phyloP scores from a whole-genome alignment of 2,888 invertebrate genomes.

The Embidobia sp. region DNA sequence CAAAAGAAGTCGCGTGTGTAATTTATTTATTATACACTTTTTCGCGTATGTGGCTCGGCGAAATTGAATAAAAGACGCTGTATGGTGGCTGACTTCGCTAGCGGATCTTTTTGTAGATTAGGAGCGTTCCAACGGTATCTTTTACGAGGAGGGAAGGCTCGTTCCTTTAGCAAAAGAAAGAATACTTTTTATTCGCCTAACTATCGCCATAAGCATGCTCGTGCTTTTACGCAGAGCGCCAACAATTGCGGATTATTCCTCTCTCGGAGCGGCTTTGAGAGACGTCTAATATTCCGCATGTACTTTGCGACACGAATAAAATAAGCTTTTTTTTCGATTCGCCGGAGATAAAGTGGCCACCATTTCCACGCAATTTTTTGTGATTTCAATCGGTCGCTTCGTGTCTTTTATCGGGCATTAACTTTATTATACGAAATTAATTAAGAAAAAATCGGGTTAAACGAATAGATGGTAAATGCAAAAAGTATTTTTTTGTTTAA shows the following conservation, averaged over 20 bases:
- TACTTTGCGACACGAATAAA: constrained; percentile 37
- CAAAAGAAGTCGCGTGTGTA: constrained; percentile 11
- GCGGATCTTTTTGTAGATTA: constrained; percentile 43
- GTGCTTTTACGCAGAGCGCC: constrained; percentile 42
- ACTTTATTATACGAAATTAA: no score
- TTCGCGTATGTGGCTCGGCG: constrained; percentile 5
- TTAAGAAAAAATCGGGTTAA: no score
- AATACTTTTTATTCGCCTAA: constrained; percentile 49
- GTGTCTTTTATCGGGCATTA: no score
- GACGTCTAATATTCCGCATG: constrained; percentile 46
- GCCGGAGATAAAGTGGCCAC: constrained; percentile 24
- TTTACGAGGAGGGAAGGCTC: constrained; percentile 35
- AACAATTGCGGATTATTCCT: constrained; percentile 56
- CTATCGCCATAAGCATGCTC: constrained; percentile 42
- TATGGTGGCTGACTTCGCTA: constrained; percentile 34
- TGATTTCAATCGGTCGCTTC: background rate
- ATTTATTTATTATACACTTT: constrained; percentile 43
- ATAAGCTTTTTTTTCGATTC: constrained; percentile 36
- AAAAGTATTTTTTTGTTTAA: no score
- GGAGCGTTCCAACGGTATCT: constrained; percentile 29
- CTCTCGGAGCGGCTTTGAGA: constrained; percentile 27
- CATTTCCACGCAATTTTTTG: background rate
- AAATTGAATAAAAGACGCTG: constrained; percentile 46
- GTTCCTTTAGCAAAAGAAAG: constrained; percentile 30
- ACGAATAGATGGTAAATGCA: no score